A percentile compares a stretch with the other conserved stretches of the same genome.
Evolutionary conservation across 1,140 invertebrate genomes (phyloP).

Genomic region (Dendrolimus kikuchii): DNA sequence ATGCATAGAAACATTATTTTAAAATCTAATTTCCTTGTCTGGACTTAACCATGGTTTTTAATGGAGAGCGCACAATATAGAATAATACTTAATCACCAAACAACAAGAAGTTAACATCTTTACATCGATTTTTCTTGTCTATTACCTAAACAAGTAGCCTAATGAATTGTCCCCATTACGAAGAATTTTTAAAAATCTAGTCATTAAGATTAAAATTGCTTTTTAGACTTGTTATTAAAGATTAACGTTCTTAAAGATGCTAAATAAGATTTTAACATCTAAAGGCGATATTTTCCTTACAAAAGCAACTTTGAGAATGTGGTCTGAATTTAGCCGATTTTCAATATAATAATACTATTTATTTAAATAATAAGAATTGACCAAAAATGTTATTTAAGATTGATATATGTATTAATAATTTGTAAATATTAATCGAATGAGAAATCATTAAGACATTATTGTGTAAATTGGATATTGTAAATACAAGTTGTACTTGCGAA

Average conservation of each 20-base stretch:
- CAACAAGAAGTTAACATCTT: neutral
- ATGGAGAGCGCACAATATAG: too few species aligned
- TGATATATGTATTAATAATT: conserved; percentile 35
- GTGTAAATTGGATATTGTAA: conserved; percentile 41
- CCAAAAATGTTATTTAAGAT: conserved; percentile 64
- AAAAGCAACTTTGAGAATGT: neutral
- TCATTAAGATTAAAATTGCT: conserved; percentile 25
- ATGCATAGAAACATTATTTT: too few species aligned
- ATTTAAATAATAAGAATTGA: conserved; percentile 63
- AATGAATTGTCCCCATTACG: conserved; percentile 23
- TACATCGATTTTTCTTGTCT: neutral
- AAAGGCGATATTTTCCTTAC: neutral
- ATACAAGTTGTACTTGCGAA: conserved; percentile 62
- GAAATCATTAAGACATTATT: conserved; percentile 45
- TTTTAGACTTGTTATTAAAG: conserved; percentile 21
- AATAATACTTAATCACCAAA: too few species aligned
- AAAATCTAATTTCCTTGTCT: too few species aligned
- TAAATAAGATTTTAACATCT: too few species aligned
- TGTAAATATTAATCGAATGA: conserved; percentile 37
- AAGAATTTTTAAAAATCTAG: conserved; percentile 23
- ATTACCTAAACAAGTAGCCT: conserved; percentile 20
- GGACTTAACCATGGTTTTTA: too few species aligned
- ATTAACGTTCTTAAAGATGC: neutral
- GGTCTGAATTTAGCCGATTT: conserved; percentile 12
- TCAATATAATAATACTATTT: conserved; percentile 29